Evolutionary conservation across 1,140 invertebrate genomes (phyloP).

Genomic region (Sycobia sp.): DNA sequence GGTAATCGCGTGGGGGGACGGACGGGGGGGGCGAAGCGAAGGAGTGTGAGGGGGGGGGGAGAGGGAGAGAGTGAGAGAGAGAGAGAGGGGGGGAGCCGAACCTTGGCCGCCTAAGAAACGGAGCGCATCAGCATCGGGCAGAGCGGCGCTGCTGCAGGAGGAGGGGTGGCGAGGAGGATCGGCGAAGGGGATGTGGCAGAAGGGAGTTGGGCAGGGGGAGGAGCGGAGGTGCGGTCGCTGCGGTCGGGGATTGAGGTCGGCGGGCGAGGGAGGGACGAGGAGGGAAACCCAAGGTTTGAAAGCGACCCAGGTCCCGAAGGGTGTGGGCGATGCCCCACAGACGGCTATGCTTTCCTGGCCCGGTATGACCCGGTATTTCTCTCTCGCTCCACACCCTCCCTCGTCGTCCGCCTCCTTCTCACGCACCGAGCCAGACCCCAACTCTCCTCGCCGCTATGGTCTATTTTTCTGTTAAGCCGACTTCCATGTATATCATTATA

Average conservation of each 20-base stretch:
- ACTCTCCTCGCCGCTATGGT: not conserved
- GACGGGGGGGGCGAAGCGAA: too few species aligned
- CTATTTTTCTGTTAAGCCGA: slow-evolving; percentile 28
- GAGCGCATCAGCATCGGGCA: too few species aligned
- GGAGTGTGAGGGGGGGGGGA: too few species aligned
- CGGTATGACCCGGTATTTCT: slow-evolving; percentile 32
- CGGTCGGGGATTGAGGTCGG: not conserved
- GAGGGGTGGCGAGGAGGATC: too few species aligned
- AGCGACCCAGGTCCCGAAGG: slow-evolving; percentile 43
- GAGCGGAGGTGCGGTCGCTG: not conserved
- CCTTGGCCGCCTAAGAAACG: too few species aligned
- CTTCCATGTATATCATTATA: too few species aligned
- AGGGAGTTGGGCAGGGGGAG: not conserved
- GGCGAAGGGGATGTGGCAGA: not conserved
- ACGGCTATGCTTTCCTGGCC: slow-evolving; percentile 42
- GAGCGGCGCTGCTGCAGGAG: too few species aligned
- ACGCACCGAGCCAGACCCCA: too few species aligned
- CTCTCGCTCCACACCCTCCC: slow-evolving; percentile 3
- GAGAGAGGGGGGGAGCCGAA: too few species aligned
- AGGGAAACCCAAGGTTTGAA: slow-evolving; percentile 38
- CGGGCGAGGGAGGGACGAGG: not conserved
- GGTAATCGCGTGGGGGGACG: too few species aligned
- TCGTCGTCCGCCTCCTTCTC: not conserved
- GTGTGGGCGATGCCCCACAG: slow-evolving; percentile 39
- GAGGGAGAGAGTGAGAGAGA: too few species aligned